phyloP scores from a whole-genome alignment of 2,888 invertebrate genomes.

The Andrena marginata region DNA sequence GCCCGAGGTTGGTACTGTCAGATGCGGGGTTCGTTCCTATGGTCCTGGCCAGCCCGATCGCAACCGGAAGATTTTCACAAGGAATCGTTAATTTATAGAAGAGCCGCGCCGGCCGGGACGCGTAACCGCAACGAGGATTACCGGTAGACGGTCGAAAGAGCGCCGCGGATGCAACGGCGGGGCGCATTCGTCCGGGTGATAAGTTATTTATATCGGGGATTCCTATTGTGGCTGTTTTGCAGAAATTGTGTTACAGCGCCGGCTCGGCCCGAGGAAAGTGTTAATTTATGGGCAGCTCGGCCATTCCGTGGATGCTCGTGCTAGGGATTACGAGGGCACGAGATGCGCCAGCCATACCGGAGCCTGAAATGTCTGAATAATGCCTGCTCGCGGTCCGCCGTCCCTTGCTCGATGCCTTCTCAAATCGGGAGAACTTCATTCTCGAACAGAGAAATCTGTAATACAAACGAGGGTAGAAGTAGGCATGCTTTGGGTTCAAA shows the following conservation, averaged over 20 bases:
- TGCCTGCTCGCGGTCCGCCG: constrained; percentile 7
- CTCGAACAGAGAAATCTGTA: neutral
- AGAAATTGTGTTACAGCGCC: constrained; percentile 48
- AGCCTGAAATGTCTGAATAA: constrained; percentile 18
- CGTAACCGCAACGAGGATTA: constrained; percentile 52
- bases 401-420: constrained; percentile 5
- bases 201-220: constrained; percentile 59
- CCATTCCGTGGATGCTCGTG: constrained; percentile 39
- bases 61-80: constrained; percentile 10
- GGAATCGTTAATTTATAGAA: constrained; percentile 26
- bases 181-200: constrained; percentile 48
- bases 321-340: constrained; percentile 26
- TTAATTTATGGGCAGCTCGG: constrained; percentile 50
- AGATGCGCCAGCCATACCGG: constrained; percentile 20
- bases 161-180: constrained; percentile 5
- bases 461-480: neutral
- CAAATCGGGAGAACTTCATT: neutral
- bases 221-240: constrained; percentile 56
- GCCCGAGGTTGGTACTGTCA: too few species aligned
- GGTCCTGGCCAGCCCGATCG: neutral
- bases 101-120: constrained; percentile 16
- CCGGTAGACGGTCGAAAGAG: constrained; percentile 25
- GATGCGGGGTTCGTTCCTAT: too few species aligned
- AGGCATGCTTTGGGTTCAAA: too few species aligned
- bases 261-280: constrained; percentile 4